Base-by-base conservation (phyloP, 1,140 invertebrate species). In the Frieseomelitta varia region DNA sequence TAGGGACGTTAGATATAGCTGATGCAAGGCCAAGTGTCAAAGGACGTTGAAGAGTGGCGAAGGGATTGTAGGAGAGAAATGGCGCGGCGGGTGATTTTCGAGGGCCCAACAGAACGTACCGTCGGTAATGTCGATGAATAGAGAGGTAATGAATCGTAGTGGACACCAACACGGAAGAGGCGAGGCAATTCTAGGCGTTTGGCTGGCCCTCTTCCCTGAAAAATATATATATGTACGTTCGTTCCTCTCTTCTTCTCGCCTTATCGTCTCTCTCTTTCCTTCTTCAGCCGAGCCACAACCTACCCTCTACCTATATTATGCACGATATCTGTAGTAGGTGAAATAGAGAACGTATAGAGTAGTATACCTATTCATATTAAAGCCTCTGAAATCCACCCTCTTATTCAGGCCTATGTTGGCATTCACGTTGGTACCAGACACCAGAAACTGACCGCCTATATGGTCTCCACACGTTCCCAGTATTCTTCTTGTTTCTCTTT, bases 111-210 rank as follows among this genome's bases (percentile, higher is more conserved):
- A 88, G 83, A 75, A 84, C 84, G 83, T 79, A 77, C 76, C 77
- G 83, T 92, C 87, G 81, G 92, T 91, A 91, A 91, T 90, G 91
- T 93, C 93, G 92, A 93, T 94, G 93, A 94, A 94, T 94, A 94
- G 94, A 93, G 92, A 94, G 92, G 91, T 94, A 94, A 94, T 94
- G 93, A 94, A 94, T 94, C 92, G 92, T 92, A 92, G 89, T 92
- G 93, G 93, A 94, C 93, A 94, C 91, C 89, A 92, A 94, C 94
- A 94, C 90, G 94, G 90, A 94, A 94, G 92, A 93, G 94, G 94
- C 94, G 93, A 94, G 94, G 91, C 93, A 90, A 92, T 91, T 91
- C 91, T 90, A 91, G 90, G 91, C 90, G 88, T 91, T 91, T 91
- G 87, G 77, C 91, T 92, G 91, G 91, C 87, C 90, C 86, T 86